Conservation (phyloP, 2,888 invertebrate species). For the Petrolisthes cinctipes region DNA sequence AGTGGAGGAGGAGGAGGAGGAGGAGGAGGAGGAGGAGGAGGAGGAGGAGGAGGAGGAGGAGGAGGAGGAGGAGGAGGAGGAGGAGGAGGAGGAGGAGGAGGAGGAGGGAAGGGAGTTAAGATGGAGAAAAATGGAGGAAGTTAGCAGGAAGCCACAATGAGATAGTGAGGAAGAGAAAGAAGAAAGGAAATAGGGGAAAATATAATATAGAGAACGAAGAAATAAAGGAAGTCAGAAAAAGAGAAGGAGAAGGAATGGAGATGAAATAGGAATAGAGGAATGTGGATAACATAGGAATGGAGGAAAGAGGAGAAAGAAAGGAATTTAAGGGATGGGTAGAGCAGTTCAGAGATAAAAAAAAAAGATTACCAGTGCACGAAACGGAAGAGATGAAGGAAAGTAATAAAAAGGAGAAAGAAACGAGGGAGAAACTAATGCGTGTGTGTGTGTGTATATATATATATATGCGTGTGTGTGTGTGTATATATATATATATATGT, state of each 20-base stretch:
- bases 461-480: slow-evolving; percentile 21
- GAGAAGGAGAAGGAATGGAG: too few species aligned
- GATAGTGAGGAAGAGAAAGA: neutral
- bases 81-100: neutral
- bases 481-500: slow-evolving; percentile 8
- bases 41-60: neutral
- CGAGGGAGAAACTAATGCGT: neutral
- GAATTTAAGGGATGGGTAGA: neutral
- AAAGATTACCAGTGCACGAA: neutral
- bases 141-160: neutral
- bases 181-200: neutral
- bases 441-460: neutral
- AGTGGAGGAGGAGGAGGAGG: neutral
- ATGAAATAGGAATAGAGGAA: too few species aligned
- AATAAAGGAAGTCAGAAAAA: neutral
- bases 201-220: neutral
- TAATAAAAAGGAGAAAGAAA: neutral
- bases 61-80: neutral
- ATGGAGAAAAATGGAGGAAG: too few species aligned
- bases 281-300: too few species aligned
- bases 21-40: neutral
- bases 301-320: too few species aligned
- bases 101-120: neutral
- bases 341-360: neutral
- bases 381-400: neutral